These are phyloP conservation scores for Netta rufina DNA, from an alignment of 2,797 vertebrate species.

Conservation along the genomic window DNA sequence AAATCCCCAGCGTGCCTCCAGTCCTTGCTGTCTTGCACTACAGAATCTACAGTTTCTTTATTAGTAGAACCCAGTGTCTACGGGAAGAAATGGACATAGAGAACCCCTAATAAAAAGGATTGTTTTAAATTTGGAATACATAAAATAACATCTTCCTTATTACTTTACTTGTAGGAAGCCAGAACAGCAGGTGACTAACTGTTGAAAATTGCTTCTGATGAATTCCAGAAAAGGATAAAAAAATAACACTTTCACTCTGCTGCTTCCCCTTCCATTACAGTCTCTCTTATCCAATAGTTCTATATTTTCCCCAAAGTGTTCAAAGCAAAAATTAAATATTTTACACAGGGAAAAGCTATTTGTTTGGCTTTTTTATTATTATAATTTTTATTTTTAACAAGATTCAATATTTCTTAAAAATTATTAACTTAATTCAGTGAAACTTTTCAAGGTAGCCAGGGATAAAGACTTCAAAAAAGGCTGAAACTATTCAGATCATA, in stretches of 20 bases:
- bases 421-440: neutral
- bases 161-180: neutral
- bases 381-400: neutral
- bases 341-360: neutral
- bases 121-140: neutral
- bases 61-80: too few relatives aligned
- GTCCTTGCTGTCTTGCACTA: neutral
- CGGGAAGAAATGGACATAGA: neutral
- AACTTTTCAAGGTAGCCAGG: neutral
- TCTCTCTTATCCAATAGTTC: neutral
- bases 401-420: neutral
- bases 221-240: neutral
- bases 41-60: neutral
- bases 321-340: neutral
- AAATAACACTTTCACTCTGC: neutral
- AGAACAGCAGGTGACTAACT: neutral
- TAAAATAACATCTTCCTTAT: neutral
- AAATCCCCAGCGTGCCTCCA: neutral
- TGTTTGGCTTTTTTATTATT: too few relatives aligned
- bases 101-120: neutral
- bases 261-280: neutral
- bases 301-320: neutral
- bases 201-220: constrained; percentile 2
- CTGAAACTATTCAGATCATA: neutral
- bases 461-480: neutral